Conservation (phyloP, 1,140 invertebrate species). For the Diuraphis noxia region DNA sequence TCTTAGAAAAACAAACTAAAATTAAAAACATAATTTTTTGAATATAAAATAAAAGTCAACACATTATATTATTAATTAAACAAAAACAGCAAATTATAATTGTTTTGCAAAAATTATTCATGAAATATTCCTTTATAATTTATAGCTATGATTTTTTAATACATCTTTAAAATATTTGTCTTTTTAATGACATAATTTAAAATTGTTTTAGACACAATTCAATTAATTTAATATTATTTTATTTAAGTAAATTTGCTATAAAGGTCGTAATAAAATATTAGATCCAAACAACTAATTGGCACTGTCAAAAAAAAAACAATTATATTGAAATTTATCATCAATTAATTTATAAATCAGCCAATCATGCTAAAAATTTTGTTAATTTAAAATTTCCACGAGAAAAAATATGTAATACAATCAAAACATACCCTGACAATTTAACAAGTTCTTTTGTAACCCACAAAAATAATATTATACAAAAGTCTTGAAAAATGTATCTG, state of each 20-base stretch:
- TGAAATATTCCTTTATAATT: constrained; percentile 4
- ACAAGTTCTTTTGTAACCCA: constrained; percentile 37
- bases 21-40: constrained; percentile 18
- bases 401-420: constrained; percentile 12
- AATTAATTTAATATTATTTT: constrained; percentile 14
- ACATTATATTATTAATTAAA: neutral
- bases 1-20: constrained; percentile 37
- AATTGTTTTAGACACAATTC: neutral
- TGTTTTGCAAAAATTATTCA: constrained; percentile 16
- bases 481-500: constrained; percentile 18
- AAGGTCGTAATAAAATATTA: constrained; percentile 2
- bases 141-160: neutral
- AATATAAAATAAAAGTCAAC: constrained; percentile 25
- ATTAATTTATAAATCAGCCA: constrained; percentile 24
- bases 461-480: constrained; percentile 6
- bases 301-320: neutral
- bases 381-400: neutral
- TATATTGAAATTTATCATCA: neutral
- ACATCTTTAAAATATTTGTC: neutral
- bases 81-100: constrained; percentile 13
- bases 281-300: constrained; percentile 1
- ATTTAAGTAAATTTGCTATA: constrained; percentile 1
- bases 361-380: constrained; percentile 14
- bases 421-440: constrained; percentile 47
- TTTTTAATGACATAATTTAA: constrained; percentile 2